Conservation (phyloP, 1,140 invertebrate species). For the Drosophila takahashii region DNA sequence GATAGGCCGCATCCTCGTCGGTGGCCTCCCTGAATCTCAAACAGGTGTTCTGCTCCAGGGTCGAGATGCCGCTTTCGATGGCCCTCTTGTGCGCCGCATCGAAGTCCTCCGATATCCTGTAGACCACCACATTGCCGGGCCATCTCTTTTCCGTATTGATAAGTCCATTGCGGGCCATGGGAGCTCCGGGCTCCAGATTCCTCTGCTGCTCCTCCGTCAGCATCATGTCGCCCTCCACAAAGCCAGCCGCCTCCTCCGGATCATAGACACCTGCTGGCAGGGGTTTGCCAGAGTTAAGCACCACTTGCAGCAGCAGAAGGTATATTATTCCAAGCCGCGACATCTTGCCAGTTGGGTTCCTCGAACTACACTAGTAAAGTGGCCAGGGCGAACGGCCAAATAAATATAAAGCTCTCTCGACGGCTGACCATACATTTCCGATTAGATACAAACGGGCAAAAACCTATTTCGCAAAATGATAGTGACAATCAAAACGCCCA, state of each 20-base stretch:
- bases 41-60: constrained; percentile 60
- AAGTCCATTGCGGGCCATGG: constrained; percentile 86
- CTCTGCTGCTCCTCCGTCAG: constrained; percentile 81
- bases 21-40: constrained; percentile 60
- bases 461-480: constrained; percentile 45
- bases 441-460: constrained; percentile 46
- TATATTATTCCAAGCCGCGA: constrained; percentile 29
- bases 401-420: constrained; percentile 36
- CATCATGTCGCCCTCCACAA: constrained; percentile 85
- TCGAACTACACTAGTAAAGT: constrained; percentile 37
- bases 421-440: not conserved
- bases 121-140: constrained; percentile 87
- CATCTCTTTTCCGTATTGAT: constrained; percentile 87
- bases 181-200: constrained; percentile 26
- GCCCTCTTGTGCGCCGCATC: constrained; percentile 54
- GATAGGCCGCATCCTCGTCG: constrained; percentile 55
- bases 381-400: constrained; percentile 2
- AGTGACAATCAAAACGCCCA: constrained; percentile 16
- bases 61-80: constrained; percentile 61
- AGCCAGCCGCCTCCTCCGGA: constrained; percentile 64
- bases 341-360: constrained; percentile 54
- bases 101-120: constrained; percentile 86
- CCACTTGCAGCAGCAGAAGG: constrained; percentile 27
- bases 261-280: constrained; percentile 35
- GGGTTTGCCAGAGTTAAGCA: constrained; percentile 23